Evolutionary conservation across 2,888 invertebrate species (phyloP).

Genomic region (Belgica antarctica): DNA sequence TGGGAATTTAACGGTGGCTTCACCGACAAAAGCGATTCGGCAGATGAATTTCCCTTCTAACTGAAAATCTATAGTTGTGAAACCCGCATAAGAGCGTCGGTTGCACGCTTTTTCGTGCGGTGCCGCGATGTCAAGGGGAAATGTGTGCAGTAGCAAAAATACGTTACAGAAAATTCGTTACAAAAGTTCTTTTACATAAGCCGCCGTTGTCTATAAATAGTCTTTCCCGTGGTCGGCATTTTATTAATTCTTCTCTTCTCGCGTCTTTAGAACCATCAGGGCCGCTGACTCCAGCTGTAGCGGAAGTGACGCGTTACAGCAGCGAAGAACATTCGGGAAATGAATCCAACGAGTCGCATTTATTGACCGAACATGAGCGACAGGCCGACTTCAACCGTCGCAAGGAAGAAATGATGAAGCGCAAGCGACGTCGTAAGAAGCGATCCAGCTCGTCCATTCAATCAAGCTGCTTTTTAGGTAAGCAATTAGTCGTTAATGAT

Average conservation of each 20-base stretch:
- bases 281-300: not conserved
- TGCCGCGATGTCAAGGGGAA: conserved; percentile 13
- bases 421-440: conserved; percentile 85
- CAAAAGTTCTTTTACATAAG: conserved; percentile 7
- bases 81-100: too few relatives aligned
- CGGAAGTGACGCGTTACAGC: conserved; percentile 53
- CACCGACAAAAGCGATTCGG: too few relatives aligned
- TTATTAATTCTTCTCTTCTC: conserved; percentile 25
- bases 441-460: conserved; percentile 84
- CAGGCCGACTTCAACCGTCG: conserved; percentile 67
- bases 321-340: conserved; percentile 54
- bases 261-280: conserved; percentile 3
- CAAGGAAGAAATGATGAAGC: conserved; percentile 86
- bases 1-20: too few relatives aligned
- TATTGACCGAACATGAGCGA: conserved; percentile 54
- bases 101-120: not conserved
- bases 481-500: not conserved
- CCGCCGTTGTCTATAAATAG: not conserved
- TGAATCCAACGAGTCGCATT: conserved; percentile 52
- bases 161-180: conserved; percentile 38
- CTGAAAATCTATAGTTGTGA: not conserved
- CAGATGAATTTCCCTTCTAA: not conserved
- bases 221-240: not conserved
- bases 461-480: conserved; percentile 88
- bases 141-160: conserved; percentile 13